Conservation (phyloP, 2,888 invertebrate genomes). For the Penaeus monodon region DNA sequence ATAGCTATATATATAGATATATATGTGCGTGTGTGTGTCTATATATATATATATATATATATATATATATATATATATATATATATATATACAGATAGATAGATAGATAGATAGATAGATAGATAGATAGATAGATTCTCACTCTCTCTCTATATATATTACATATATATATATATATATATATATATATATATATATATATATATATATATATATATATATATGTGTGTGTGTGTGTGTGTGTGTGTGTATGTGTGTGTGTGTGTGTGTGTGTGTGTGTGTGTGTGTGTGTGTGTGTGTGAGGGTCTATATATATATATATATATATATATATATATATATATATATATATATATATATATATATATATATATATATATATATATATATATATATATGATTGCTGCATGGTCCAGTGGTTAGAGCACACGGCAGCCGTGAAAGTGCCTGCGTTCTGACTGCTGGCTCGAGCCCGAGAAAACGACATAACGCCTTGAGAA, state of each 20-base stretch:
- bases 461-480: too few species aligned
- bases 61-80: constrained; percentile 11
- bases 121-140: too few species aligned
- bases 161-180: constrained; percentile 4
- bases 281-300: neutral
- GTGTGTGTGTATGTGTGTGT: constrained; percentile 8
- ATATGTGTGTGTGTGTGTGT: constrained; percentile 20
- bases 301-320: neutral
- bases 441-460: too few species aligned
- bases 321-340: neutral
- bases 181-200: neutral
- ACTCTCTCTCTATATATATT: neutral
- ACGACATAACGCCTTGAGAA: too few species aligned
- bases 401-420: too few species aligned
- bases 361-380: neutral
- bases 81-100: constrained; percentile 21
- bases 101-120: constrained; percentile 23
- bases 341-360: neutral
- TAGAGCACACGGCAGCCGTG: too few species aligned
- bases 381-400: too few species aligned
- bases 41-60: constrained; percentile 22
- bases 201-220: constrained; percentile 30
- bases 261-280: neutral
- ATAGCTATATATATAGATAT: too few species aligned
- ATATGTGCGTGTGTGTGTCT: too few species aligned